phyloP scores from a whole-genome alignment of 1,140 invertebrate genomes.

The Drosophila neocordata region DNA sequence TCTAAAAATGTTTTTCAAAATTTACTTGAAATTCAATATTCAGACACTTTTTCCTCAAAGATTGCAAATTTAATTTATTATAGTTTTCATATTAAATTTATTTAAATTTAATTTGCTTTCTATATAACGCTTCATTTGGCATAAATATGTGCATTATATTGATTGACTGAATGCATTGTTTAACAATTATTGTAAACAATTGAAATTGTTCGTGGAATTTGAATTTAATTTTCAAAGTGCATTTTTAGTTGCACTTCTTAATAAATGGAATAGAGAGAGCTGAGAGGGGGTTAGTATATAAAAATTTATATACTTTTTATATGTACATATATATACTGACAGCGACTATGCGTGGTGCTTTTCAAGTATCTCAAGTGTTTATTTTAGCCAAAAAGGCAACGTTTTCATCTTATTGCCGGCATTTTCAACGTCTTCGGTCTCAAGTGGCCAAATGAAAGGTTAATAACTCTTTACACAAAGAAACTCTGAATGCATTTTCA shows the following conservation, averaged over 20 bases:
- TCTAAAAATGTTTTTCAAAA: slow-evolving; percentile 9
- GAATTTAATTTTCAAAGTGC: background rate
- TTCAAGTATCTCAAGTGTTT: slow-evolving; percentile 16
- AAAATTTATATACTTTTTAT: background rate
- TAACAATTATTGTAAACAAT: background rate
- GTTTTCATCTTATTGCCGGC: background rate
- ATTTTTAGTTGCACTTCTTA: background rate
- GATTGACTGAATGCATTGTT: background rate
- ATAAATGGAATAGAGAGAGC: background rate
- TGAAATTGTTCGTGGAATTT: background rate
- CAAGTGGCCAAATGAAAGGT: slow-evolving; percentile 74
- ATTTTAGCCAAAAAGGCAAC: slow-evolving; percentile 21
- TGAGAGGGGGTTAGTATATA: no score
- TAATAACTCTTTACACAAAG: slow-evolving; percentile 74
- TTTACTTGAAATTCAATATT: no score
- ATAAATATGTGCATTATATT: background rate
- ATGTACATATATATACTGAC: no score
- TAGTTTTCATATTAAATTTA: background rate
- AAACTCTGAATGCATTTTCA: slow-evolving; percentile 37
- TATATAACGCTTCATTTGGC: background rate
- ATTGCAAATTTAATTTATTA: no score
- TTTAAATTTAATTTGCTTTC: slow-evolving; percentile 13
- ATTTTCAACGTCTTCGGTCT: slow-evolving; percentile 28
- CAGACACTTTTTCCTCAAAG: no score
- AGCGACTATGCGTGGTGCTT: background rate